Evolutionary conservation across 2,797 vertebrate genomes (phyloP).

Genomic region (Danio kyathit): DNA sequence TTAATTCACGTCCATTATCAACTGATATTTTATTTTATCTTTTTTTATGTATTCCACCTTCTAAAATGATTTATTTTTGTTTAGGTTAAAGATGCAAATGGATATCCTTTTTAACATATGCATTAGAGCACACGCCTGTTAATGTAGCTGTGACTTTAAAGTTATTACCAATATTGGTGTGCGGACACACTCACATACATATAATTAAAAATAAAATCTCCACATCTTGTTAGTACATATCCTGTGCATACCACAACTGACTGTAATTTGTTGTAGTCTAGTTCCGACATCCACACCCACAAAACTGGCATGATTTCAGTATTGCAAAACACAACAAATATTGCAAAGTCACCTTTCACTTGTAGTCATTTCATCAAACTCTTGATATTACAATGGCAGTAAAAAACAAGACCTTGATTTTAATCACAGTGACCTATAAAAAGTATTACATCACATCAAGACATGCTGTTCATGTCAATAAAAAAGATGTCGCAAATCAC

Average conservation of each 20-base stretch:
- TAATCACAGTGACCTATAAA: not conserved
- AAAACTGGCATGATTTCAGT: not conserved
- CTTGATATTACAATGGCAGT: not conserved
- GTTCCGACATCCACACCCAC: not conserved
- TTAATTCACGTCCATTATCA: no score
- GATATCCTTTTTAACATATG: not conserved
- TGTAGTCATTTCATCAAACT: not conserved
- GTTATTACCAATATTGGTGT: not conserved
- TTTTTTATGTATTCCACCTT: not conserved
- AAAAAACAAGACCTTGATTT: conserved; percentile 32
- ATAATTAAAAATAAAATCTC: not conserved
- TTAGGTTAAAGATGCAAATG: not conserved
- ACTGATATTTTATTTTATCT: no score
- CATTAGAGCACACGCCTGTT: not conserved
- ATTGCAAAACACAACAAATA: conserved; percentile 22
- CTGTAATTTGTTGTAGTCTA: not conserved
- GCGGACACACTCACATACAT: no score
- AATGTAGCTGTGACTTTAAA: not conserved
- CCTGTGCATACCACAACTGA: not conserved
- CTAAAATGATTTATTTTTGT: not conserved
- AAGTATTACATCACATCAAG: not conserved
- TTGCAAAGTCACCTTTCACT: conserved; percentile 8
- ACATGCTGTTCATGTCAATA: not conserved
- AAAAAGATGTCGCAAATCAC: conserved; percentile 14
- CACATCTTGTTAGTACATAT: not conserved